These are phyloP conservation scores for Zhuqinia jingwanae DNA, from an alignment of 2,888 invertebrate genomes.

Conservation along the genomic window DNA sequence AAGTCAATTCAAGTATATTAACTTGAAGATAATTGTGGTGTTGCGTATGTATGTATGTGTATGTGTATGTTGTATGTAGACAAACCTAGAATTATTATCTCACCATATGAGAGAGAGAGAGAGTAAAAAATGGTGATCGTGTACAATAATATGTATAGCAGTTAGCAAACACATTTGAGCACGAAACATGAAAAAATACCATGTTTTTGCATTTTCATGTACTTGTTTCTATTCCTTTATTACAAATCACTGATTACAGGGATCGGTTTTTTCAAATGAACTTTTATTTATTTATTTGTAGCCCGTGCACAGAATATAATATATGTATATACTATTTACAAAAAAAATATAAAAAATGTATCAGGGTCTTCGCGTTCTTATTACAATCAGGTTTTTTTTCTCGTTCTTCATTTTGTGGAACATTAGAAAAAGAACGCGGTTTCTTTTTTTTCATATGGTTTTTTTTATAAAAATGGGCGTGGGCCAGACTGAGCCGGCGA, in stretches of 20 bases:
- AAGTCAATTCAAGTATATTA: constrained; percentile 23
- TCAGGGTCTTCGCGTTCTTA: neutral
- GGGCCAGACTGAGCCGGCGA: constrained; percentile 33
- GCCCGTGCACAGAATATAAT: constrained; percentile 8
- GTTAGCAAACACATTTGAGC: constrained; percentile 11
- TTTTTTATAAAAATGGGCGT: constrained; percentile 37
- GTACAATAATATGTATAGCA: constrained; percentile 26
- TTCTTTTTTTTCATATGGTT: constrained; percentile 16
- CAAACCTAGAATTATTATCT: constrained; percentile 60
- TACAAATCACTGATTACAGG: constrained; percentile 73
- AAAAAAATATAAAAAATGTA: neutral
- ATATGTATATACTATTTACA: neutral
- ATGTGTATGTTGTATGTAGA: constrained; percentile 26
- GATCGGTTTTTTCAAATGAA: constrained; percentile 31
- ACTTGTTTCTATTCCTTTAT: constrained; percentile 66
- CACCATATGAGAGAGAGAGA: too few species aligned
- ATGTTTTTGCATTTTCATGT: constrained; percentile 57
- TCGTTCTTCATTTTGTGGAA: neutral
- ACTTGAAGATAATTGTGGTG: constrained; percentile 56
- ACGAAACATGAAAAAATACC: constrained; percentile 45
- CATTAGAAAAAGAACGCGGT: neutral
- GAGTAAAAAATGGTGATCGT: constrained; percentile 41
- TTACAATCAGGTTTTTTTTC: constrained; percentile 39
- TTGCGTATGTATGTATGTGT: too few species aligned
- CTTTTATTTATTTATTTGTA: too few species aligned